These are phyloP conservation scores for Lacanobia wlatinum DNA, from an alignment of 2,888 invertebrate genomes.

Conservation along the genomic window DNA sequence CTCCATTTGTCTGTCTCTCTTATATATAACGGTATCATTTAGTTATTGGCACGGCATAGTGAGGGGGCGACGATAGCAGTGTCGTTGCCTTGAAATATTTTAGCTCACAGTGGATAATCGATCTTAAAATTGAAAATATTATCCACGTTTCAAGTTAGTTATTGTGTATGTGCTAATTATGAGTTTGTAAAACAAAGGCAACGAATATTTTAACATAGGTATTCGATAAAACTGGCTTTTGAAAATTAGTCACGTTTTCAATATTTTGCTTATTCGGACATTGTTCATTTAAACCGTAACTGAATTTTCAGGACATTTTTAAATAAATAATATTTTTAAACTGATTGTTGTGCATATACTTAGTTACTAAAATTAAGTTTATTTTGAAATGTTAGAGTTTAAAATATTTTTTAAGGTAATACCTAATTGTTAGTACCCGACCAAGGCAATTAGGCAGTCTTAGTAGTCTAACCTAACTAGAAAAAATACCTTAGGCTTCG, in stretches of 20 bases:
- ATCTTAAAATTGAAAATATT: constrained; percentile 20
- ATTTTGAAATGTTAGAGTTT: too few species aligned
- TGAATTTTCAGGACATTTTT: not conserved
- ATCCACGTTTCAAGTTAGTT: constrained; percentile 52
- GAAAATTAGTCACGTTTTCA: constrained; percentile 11
- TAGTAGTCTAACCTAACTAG: too few species aligned
- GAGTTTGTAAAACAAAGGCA: constrained; percentile 44
- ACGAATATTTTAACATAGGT: constrained; percentile 17
- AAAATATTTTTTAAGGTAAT: too few species aligned
- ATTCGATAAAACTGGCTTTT: constrained; percentile 11
- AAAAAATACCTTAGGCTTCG: too few species aligned
- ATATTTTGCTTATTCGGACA: not conserved
- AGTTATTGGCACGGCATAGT: too few species aligned
- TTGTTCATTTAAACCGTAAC: not conserved
- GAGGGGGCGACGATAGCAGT: not conserved
- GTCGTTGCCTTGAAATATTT: not conserved
- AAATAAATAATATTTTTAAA: not conserved
- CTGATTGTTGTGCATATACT: not conserved
- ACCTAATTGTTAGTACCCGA: too few species aligned
- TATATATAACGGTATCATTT: too few species aligned
- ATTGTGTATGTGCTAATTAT: constrained; percentile 48
- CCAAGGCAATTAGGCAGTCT: too few species aligned
- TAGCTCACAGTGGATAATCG: constrained; percentile 20
- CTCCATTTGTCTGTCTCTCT: too few species aligned
- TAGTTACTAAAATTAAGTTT: not conserved